Conservation (phyloP, 1,140 invertebrate genomes). For the Micrasema longulum region DNA sequence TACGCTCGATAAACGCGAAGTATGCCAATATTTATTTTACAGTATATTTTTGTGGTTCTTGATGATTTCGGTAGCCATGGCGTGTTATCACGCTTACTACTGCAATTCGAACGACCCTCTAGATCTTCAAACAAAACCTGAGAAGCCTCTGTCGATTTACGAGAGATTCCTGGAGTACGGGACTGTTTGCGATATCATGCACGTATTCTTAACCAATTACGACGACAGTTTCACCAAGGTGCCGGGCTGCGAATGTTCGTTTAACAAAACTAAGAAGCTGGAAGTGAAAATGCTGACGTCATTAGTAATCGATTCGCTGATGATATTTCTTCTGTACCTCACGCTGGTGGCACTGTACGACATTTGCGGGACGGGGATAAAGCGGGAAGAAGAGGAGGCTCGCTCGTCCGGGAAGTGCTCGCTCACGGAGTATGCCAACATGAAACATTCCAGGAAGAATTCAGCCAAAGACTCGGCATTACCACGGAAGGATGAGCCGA, state of each 20-base stretch:
- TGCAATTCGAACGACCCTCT: no score
- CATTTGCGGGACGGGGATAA: conserved; percentile 25
- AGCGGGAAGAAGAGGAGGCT: conserved; percentile 7
- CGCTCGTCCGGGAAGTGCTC: conserved; percentile 38
- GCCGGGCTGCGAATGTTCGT: not conserved
- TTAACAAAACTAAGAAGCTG: not conserved
- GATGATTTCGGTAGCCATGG: no score
- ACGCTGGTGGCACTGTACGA: conserved; percentile 38
- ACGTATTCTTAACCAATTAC: conserved; percentile 35
- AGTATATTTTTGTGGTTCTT: no score
- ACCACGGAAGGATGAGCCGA: not conserved
- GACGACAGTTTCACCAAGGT: not conserved
- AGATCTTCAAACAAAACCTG: not conserved
- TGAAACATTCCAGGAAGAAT: conserved; percentile 47
- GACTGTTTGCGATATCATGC: conserved; percentile 40
- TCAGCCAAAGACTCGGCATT: not conserved
- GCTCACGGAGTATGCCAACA: conserved; percentile 49
- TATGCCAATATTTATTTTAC: no score
- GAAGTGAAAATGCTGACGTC: conserved; percentile 8
- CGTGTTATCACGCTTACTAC: no score
- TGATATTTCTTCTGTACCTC: conserved; percentile 36
- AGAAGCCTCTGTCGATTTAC: not conserved
- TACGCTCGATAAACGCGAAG: no score
- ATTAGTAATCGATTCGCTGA: conserved; percentile 22
- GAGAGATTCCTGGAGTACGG: conserved; percentile 10